Evolutionary conservation across 2,797 vertebrate species (phyloP).

Genomic region (Champsocephalus gunnari): DNA sequence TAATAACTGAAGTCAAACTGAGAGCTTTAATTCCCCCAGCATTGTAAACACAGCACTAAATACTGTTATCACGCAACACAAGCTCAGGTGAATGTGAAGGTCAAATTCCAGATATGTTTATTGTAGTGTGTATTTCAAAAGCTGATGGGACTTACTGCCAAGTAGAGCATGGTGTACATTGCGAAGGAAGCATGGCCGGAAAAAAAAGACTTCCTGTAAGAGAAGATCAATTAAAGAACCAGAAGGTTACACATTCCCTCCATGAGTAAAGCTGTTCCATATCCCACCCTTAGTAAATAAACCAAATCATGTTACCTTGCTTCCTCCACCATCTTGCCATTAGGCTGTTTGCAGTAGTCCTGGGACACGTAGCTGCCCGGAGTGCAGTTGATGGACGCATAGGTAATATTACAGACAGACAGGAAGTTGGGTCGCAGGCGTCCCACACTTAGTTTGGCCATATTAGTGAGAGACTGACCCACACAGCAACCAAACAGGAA

Average conservation of each 20-base stretch:
- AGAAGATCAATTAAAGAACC: slow-evolving; percentile 57
- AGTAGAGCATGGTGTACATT: slow-evolving; percentile 88
- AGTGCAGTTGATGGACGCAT: slow-evolving; percentile 77
- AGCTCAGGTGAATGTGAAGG: slow-evolving; percentile 54
- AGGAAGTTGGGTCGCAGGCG: slow-evolving; percentile 87
- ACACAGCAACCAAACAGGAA: slow-evolving; percentile 86
- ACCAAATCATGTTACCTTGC: slow-evolving; percentile 63
- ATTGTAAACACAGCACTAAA: slow-evolving; percentile 30
- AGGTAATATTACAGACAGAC: slow-evolving; percentile 82
- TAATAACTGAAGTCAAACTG: slow-evolving; percentile 41
- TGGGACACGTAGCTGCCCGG: slow-evolving; percentile 72
- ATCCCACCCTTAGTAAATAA: slow-evolving; percentile 40
- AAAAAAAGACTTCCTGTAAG: slow-evolving; percentile 88
- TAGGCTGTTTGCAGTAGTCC: slow-evolving; percentile 64
- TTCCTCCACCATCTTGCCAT: slow-evolving; percentile 73
- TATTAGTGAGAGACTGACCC: slow-evolving; percentile 86
- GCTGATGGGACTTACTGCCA: slow-evolving; percentile 82
- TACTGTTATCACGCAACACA: slow-evolving; percentile 41
- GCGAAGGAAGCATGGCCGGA: slow-evolving; percentile 88
- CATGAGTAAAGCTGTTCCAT: background rate
- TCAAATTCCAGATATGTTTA: slow-evolving; percentile 39
- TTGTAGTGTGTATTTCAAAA: slow-evolving; percentile 24
- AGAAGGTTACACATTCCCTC: slow-evolving; percentile 58
- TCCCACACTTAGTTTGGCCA: slow-evolving; percentile 87
- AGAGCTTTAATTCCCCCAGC: slow-evolving; percentile 29